Evolutionary conservation across 2,888 invertebrate genomes (phyloP), one percentile per base, ranked within the genome.

Genomic region (Monopis laevigella): DNA sequence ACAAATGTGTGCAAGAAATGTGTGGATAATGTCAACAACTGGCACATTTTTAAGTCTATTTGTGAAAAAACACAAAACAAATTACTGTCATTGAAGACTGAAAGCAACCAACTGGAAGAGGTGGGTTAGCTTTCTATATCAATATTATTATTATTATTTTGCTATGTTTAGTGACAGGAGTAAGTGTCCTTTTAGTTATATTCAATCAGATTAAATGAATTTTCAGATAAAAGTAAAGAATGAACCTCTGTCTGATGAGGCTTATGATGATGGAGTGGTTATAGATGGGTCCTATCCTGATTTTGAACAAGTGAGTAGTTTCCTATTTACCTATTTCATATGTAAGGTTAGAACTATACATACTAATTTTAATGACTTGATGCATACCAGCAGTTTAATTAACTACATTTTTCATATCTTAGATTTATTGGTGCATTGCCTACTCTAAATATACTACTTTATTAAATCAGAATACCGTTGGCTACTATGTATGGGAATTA

Each of bases 21-120:
- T 57, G 62, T 84, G 53, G 77, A 74, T 53, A 86, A 83, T 71
- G 82, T 89, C 51, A 85, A 86, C 56, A 83, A 82, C 59, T 89
- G 88, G 87, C 82, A 86, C 56, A 65, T 72, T 48, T 89, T 86
- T 71, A 88, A 85, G 64, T 74, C 82, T 59, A 70, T 82, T 14
- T 89, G 88, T 67, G 75, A 83, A 51, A 82, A 81, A 56, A 84
- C 88, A 49, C 88, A 89, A 73, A 81, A 77, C 56, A 88, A 86
- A 65, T 68, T 88, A 52, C 77, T 75, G 55, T 73, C 82, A 65
- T 83, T 86, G 81, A 72, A 71, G 58, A 78, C 72, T 63, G 75
- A 78, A 62, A 71, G 69, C 63, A 72, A 65, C 75, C 78, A 68
- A 70, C 75, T 77, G 68, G 78, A 78, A 75, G 74, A 74, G 77